These are phyloP conservation scores for Cassiopea xamachana DNA, from an alignment of 30 jellyfish, hydroid and myxozoan genomes.

Conservation along the genomic window DNA sequence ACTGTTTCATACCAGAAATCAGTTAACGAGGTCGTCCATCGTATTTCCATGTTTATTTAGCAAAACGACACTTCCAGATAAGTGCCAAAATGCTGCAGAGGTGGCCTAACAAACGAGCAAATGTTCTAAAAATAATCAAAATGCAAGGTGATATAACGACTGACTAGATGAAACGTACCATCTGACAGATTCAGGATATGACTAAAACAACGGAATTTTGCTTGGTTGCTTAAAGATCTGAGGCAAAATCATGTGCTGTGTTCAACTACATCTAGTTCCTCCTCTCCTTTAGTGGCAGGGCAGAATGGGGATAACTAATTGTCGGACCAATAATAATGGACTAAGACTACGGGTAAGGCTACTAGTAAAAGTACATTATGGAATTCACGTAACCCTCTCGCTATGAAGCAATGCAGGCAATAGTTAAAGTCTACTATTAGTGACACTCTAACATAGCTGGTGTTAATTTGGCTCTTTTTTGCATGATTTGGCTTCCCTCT, in stretches of 20 bases:
- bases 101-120: background rate
- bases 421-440: no score
- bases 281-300: background rate
- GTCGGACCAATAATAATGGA: constrained; percentile 1
- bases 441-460: no score
- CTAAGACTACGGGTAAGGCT: no score
- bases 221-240: background rate
- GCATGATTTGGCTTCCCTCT: no score
- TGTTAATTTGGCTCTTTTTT: no score
- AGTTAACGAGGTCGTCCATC: no score
- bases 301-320: background rate
- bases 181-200: background rate
- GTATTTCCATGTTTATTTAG: background rate
- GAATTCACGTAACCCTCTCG: no score
- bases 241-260: background rate
- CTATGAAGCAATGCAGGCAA: no score
- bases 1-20: no score
- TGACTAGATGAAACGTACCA: background rate
- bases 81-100: background rate
- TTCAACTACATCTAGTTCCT: background rate
- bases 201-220: background rate
- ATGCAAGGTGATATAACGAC: background rate
- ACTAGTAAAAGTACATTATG: no score
- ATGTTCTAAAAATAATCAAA: background rate
- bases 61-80: background rate